Conservation (phyloP, 2,888 invertebrate species). For the Ophion costatus region DNA sequence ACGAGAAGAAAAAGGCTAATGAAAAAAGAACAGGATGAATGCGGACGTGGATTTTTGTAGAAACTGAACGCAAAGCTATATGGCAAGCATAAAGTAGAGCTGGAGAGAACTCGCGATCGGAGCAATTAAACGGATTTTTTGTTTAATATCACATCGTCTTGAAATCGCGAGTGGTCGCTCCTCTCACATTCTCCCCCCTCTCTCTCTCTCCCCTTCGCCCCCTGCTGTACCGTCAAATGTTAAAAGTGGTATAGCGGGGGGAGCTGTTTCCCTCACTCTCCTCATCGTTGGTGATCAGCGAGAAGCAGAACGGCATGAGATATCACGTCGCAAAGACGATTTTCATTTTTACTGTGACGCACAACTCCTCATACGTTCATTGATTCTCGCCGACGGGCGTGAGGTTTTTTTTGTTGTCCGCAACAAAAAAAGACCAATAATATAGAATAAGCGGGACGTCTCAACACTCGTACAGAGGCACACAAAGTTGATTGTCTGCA, state of each 20-base stretch:
- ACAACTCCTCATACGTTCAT: not conserved
- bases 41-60: conserved; percentile 26
- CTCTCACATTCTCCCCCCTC: not conserved
- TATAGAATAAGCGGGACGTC: not conserved
- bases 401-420: not conserved
- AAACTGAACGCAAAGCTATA: conserved; percentile 8
- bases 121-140: conserved; percentile 65
- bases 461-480: not conserved
- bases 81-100: conserved; percentile 4
- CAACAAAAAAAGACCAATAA: not conserved
- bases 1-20: conserved; percentile 15
- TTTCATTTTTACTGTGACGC: conserved; percentile 39
- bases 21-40: conserved; percentile 16
- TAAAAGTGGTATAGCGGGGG: too few relatives aligned
- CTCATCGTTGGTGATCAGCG: conserved; percentile 57
- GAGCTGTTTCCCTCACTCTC: too few relatives aligned
- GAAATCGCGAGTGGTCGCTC: conserved; percentile 48
- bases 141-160: conserved; percentile 46
- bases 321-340: conserved; percentile 44
- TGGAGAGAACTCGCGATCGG: conserved; percentile 49
- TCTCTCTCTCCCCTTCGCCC: too few relatives aligned
- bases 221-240: too few relatives aligned
- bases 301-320: conserved; percentile 8
- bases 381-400: not conserved
- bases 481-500: not conserved